Percentiles rank a stretch among this genome's conserved stretches.
Conservation (phyloP, 2,113 vertebrate species). For the Alosa alosa region DNA sequence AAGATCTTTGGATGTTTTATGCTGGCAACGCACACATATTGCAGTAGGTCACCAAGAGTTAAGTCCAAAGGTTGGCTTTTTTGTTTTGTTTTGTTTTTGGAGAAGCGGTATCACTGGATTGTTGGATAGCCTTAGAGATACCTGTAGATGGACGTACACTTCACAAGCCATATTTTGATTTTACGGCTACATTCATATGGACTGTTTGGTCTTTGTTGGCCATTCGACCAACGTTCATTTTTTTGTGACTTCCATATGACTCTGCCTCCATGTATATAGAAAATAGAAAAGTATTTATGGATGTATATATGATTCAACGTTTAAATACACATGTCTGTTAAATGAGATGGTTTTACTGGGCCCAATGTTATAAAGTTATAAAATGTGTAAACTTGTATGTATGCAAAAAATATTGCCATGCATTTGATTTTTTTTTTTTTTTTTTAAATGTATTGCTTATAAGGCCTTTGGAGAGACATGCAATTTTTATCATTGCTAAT, state of each 20-base stretch:
- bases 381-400: background rate
- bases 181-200: background rate
- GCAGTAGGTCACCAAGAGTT: background rate
- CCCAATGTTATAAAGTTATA: background rate
- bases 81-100: background rate
- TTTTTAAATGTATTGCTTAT: background rate
- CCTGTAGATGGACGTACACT: background rate
- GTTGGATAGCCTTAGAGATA: background rate
- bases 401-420: background rate
- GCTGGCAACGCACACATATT: slow-evolving; percentile 7
- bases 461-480: background rate
- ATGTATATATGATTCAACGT: background rate
- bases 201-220: background rate
- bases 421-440: background rate
- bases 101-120: background rate
- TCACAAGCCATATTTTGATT: slow-evolving; percentile 3
- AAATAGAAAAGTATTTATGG: slow-evolving; percentile 11
- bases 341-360: background rate
- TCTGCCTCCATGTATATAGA: slow-evolving; percentile 13
- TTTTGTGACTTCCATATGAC: background rate
- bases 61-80: background rate
- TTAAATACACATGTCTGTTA: background rate
- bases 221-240: background rate
- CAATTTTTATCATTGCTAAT: background rate
- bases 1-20: background rate